Base-by-base conservation (phyloP, 1,140 invertebrate species). In the Tetragonula clypearis region DNA sequence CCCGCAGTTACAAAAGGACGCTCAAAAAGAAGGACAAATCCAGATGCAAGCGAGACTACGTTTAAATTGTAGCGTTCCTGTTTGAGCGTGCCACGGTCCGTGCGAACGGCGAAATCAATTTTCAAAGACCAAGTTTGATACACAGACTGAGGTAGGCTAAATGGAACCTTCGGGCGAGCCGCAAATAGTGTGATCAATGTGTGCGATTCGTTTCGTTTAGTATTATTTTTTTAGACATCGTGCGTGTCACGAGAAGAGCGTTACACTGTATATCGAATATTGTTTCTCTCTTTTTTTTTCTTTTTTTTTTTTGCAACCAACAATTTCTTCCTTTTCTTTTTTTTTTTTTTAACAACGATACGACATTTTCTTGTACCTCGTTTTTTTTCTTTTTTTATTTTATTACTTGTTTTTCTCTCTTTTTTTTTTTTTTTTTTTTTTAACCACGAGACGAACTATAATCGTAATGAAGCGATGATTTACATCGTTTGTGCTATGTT, bases 1-100 rank as follows among this genome's bases (percentile, higher is more conserved):
- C 93, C 56, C 93, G 93, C 79, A 94, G 94, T 88, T 95, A 95
- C 91, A 93, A 92, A 86, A 93, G 94, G 89, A 93, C 91, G 79
- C 90, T 94, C 79, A 91, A 90, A 72, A 94, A 91, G 85, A 94
- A 92, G 87, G 82, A 86, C 68, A 90, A 86, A 79, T 82, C 91
- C 69, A 88, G 89, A 86, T 92, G 87, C 73, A 94, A 92, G 56
- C 91, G 93, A 76, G 93, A 94, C 86, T 94, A 95, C 84, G 94
- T 94, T 66, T 94, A 90, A 93, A 23, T 77, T 75, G 30, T n/a
- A 26, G 65, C 75, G 58, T 65, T 89, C 73, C 68, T n/a, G 66
- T 73, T 84, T 85, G 86, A 74, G 91, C 92, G 89, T 94, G 93
- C 92, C 93, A 94, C 93, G 93, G 93, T 93, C 86, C 83, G 87